phyloP scores from a whole-genome alignment of 92 coral and sea anemone genomes.

The Parazoanthus atlanticus region DNA sequence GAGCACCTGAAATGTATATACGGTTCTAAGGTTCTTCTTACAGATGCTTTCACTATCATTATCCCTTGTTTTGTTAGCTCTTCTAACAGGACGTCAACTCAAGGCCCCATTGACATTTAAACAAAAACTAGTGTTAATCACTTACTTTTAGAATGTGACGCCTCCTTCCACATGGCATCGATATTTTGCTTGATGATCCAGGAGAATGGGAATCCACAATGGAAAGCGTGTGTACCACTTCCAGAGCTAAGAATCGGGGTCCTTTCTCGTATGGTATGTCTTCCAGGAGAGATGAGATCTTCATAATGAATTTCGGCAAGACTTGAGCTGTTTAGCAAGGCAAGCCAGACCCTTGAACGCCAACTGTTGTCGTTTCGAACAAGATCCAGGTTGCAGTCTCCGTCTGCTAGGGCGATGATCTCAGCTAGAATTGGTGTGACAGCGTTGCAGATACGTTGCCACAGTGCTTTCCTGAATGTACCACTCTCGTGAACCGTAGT shows the following conservation, averaged over 20 bases:
- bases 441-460: slow-evolving; percentile 65
- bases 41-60: too few species aligned
- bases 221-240: slow-evolving; percentile 63
- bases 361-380: slow-evolving; percentile 44
- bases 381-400: slow-evolving; percentile 75
- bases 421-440: slow-evolving; percentile 78
- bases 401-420: slow-evolving; percentile 72
- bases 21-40: too few species aligned
- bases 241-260: slow-evolving; percentile 75
- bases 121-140: slow-evolving; percentile 2
- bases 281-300: slow-evolving; percentile 66
- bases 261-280: slow-evolving; percentile 62
- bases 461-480: slow-evolving; percentile 78
- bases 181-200: slow-evolving; percentile 64
- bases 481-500: slow-evolving; percentile 73
- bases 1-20: too few species aligned
- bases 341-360: slow-evolving; percentile 56
- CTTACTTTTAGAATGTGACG: slow-evolving; percentile 56
- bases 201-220: slow-evolving; percentile 76
- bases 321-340: slow-evolving; percentile 43
- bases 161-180: slow-evolving; percentile 53
- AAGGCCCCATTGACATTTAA: not conserved
- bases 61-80: too few species aligned
- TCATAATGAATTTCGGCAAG: slow-evolving; percentile 52
- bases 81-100: not conserved